Percentiles rank a stretch among this genome's conserved stretches.
These are phyloP conservation scores for Paralinhomoeus sp. DNA, from an alignment of 2,888 invertebrate genomes.

Conservation along the genomic window DNA sequence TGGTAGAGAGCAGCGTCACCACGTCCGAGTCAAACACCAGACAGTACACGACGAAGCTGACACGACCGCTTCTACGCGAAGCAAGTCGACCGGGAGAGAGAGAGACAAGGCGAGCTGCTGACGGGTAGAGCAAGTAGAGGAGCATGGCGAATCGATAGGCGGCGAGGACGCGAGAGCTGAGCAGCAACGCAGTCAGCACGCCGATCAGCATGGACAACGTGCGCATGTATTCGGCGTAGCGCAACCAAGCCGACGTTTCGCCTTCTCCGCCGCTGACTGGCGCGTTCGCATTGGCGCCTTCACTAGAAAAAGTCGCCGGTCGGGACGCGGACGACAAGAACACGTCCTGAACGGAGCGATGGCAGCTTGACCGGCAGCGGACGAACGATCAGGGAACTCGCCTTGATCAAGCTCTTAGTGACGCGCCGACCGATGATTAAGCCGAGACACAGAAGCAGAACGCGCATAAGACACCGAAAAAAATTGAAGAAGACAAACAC, in stretches of 20 bases:
- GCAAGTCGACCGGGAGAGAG: too few species aligned
- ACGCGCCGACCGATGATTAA: constrained; percentile 56
- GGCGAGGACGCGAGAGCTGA: constrained; percentile 38
- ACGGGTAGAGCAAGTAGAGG: constrained; percentile 70
- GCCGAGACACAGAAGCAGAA: constrained; percentile 59
- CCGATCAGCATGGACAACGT: constrained; percentile 20
- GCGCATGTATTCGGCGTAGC: constrained; percentile 32
- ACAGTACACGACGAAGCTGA: constrained; percentile 26
- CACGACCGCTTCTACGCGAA: constrained; percentile 8
- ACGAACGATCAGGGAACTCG: too few species aligned
- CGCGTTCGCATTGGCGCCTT: too few species aligned
- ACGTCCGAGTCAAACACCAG: constrained; percentile 10
- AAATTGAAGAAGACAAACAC: too few species aligned
- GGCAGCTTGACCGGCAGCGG: too few species aligned
- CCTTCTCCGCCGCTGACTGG: too few species aligned
- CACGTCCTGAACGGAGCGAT: too few species aligned
- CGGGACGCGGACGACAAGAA: too few species aligned
- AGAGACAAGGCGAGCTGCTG: too few species aligned
- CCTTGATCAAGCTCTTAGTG: constrained; percentile 33
- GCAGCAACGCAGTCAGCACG: constrained; percentile 19
- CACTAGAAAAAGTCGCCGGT: too few species aligned
- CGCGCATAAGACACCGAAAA: too few species aligned
- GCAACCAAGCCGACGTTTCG: neutral
- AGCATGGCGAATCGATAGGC: constrained; percentile 54
- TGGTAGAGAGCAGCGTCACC: neutral